Evolutionary conservation across 2,888 invertebrate species (phyloP).

Genomic region (Acrobasis repandana): DNA sequence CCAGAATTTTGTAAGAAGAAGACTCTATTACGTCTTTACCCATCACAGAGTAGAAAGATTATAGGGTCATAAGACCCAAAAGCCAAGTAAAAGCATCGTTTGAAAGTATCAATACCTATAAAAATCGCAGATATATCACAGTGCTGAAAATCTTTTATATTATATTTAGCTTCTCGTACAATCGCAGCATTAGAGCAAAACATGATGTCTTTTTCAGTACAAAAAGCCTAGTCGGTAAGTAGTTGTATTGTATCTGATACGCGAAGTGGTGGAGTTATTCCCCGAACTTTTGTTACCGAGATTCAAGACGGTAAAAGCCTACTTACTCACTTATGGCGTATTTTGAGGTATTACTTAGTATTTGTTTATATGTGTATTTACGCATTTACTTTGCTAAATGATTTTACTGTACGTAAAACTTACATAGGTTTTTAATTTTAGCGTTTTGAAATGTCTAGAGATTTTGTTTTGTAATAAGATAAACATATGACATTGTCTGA

Average conservation of each 20-base stretch:
- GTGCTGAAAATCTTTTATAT: too few species aligned
- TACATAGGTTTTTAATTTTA: not conserved
- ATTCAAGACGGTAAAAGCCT: conserved; percentile 18
- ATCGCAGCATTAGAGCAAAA: not conserved
- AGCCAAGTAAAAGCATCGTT: too few species aligned
- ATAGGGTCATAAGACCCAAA: too few species aligned
- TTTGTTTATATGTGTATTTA: too few species aligned
- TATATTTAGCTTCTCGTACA: not conserved
- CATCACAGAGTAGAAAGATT: too few species aligned
- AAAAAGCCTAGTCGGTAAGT: not conserved
- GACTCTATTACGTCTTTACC: too few species aligned
- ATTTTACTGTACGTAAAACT: not conserved
- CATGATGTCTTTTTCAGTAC: not conserved
- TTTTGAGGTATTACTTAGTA: conserved; percentile 30
- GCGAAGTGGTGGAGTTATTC: not conserved
- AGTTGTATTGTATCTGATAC: not conserved
- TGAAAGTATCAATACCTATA: too few species aligned
- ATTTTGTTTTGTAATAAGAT: too few species aligned
- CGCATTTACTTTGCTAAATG: not conserved
- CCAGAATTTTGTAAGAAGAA: too few species aligned
- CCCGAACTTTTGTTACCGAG: conserved; percentile 2
- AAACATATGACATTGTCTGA: too few species aligned
- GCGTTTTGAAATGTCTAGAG: too few species aligned
- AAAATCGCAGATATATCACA: too few species aligned
- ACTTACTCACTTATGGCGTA: conserved; percentile 32